These are phyloP conservation scores for Malurus leucopterus DNA, from an alignment of 2,797 vertebrate genomes.

Conservation along the genomic window DNA sequence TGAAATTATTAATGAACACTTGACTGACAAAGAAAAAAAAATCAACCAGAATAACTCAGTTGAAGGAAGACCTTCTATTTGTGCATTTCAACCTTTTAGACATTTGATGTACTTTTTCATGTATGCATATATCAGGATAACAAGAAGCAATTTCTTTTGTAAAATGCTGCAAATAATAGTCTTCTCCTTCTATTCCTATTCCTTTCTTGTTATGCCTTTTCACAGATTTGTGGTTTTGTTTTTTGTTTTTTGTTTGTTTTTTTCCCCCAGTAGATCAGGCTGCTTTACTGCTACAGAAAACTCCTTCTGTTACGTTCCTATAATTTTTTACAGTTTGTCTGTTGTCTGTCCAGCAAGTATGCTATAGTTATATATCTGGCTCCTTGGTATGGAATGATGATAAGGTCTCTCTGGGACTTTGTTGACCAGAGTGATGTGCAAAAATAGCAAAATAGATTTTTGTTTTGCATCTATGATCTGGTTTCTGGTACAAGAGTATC, in stretches of 20 bases:
- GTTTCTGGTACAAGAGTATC: neutral
- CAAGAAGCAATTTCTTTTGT: neutral
- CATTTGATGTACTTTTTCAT: neutral
- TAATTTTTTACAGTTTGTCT: neutral
- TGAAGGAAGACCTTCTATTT: neutral
- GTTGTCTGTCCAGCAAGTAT: neutral
- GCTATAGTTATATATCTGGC: neutral
- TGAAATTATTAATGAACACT: neutral
- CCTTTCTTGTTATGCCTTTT: neutral
- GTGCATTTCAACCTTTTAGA: neutral
- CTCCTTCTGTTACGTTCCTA: neutral
- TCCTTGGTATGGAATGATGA: accelerated
- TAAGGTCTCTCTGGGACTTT: neutral
- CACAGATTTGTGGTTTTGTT: neutral
- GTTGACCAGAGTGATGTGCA: neutral
- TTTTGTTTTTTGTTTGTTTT: neutral
- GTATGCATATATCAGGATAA: accelerated
- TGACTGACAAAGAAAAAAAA: neutral
- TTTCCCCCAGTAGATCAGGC: neutral
- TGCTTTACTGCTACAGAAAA: neutral
- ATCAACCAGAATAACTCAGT: accelerated
- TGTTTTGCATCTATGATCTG: neutral
- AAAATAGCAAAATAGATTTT: neutral
- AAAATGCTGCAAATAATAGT: neutral
- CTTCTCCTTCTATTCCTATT: neutral